Evolutionary conservation across 2,113 vertebrate species (phyloP), one percentile per base, ranked within the genome.

Genomic region (Chionomys nivalis): DNA sequence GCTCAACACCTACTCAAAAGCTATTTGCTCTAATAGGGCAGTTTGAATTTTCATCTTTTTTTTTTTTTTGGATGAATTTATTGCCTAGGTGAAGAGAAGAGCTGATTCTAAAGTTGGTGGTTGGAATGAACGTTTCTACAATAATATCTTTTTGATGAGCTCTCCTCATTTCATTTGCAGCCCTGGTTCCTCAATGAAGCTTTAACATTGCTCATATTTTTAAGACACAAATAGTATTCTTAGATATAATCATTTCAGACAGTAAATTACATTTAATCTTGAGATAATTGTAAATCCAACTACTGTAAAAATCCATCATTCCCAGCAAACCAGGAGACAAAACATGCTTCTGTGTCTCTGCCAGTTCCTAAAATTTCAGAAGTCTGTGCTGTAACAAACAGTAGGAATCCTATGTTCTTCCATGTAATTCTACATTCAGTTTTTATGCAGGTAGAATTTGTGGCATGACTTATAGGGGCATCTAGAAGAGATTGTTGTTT

Each of bases 221-320:
- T 75, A 73, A 65, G 36, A 58, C 23, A 17, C 19, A 7, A 26
- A n/a, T 19, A 14, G 36, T 21, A 65, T 83, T 75, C 8, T 93
- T 89, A 89, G 4, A 72, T 11, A 82, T 68, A 2, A 93, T 66
- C n/a, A 94, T 4, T 52, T 82, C 78, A 68, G n/a, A 91, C n/a
- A 87, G 58, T 87, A 89, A 9, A 61, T 87, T 92, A 68, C 49
- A 85, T 89, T 90, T 91, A 87, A 79, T 85, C n/a, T 82, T 90
- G 31, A 85, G 49, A 23, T 12, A 83, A 87, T 88, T 73, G 94
- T 47, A 93, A 96, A 88, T 76, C 44, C 33, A 77, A 61, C n/a
- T 85, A 52, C 19, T 73, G 0, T 68, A 91, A 94, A 94, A 90
- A 52, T 88, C 28, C 66, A 19, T 49, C 58, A 61, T 92, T 90